These are phyloP conservation scores for Synergus umbraculus DNA, from an alignment of 2,888 invertebrate genomes.

Conservation along the genomic window DNA sequence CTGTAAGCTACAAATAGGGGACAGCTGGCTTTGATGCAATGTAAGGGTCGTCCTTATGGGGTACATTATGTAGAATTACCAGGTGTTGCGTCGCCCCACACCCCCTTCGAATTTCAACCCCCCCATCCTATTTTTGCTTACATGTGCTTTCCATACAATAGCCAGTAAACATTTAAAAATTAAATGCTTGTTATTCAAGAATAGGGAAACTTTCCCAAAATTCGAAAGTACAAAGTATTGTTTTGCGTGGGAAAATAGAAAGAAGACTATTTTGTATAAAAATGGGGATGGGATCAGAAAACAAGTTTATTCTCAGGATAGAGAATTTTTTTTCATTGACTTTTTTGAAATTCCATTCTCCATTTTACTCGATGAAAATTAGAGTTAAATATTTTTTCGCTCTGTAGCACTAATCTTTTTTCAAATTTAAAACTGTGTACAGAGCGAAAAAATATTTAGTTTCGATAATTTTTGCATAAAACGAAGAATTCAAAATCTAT, in stretches of 20 bases:
- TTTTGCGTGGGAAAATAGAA: not conserved
- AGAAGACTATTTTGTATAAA: not conserved
- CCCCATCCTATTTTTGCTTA: constrained; percentile 38
- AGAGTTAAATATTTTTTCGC: too few species aligned
- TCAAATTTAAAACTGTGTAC: too few species aligned
- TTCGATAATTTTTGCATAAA: too few species aligned
- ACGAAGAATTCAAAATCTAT: too few species aligned
- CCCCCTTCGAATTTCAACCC: constrained; percentile 50
- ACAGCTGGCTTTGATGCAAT: constrained; percentile 65
- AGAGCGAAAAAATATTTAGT: too few species aligned
- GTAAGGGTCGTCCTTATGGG: constrained; percentile 61
- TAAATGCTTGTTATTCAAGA: constrained; percentile 11
- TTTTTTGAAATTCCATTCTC: too few species aligned
- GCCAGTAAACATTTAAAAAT: constrained; percentile 26
- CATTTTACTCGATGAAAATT: too few species aligned
- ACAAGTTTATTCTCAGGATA: not conserved
- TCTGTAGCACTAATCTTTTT: too few species aligned
- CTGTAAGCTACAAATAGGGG: constrained; percentile 52
- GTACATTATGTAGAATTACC: constrained; percentile 64
- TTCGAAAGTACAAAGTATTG: not conserved
- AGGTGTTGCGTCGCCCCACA: constrained; percentile 62
- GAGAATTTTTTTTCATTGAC: not conserved
- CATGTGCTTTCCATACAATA: constrained; percentile 39
- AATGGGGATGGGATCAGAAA: not conserved
- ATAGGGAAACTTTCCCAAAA: not conserved